Percentiles rank a stretch among this genome's conserved stretches.
Evolutionary conservation across 2,113 vertebrate genomes (phyloP).

Genomic region (Spheniscus mendiculus): DNA sequence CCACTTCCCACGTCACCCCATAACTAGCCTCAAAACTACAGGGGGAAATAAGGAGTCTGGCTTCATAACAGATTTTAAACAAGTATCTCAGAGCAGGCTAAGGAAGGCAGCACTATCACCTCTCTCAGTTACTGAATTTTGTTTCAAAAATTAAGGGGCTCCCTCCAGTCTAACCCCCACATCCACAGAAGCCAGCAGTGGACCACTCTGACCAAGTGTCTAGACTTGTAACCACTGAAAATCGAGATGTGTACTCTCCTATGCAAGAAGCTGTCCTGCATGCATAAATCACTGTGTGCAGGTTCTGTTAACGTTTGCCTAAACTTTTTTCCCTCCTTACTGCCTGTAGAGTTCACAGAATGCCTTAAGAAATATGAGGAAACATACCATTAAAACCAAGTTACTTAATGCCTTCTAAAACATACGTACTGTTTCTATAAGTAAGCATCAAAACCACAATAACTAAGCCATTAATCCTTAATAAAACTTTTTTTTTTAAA

Average conservation of each 20-base stretch:
- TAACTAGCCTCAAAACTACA: neutral
- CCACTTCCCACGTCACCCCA: neutral
- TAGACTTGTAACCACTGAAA: neutral
- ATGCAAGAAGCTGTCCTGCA: neutral
- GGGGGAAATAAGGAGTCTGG: neutral
- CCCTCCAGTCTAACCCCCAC: neutral
- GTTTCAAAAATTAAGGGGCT: neutral
- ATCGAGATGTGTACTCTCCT: fast-evolving
- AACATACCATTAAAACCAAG: neutral
- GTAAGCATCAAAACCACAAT: neutral
- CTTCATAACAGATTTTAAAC: neutral
- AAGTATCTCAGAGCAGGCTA: neutral
- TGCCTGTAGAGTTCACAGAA: neutral
- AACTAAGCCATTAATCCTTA: neutral
- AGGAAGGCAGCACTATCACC: neutral
- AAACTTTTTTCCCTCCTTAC: neutral
- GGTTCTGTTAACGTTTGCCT: neutral
- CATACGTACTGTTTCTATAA: neutral
- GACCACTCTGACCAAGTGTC: neutral
- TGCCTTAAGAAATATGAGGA: neutral
- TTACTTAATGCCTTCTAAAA: neutral
- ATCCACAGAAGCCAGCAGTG: neutral
- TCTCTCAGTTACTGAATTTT: neutral
- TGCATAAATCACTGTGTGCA: neutral
- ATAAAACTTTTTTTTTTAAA: neutral